A percentile compares a stretch with the other conserved stretches of the same genome.
Conservation (phyloP, 2,797 vertebrate genomes). For the Gallinago solitaria region DNA sequence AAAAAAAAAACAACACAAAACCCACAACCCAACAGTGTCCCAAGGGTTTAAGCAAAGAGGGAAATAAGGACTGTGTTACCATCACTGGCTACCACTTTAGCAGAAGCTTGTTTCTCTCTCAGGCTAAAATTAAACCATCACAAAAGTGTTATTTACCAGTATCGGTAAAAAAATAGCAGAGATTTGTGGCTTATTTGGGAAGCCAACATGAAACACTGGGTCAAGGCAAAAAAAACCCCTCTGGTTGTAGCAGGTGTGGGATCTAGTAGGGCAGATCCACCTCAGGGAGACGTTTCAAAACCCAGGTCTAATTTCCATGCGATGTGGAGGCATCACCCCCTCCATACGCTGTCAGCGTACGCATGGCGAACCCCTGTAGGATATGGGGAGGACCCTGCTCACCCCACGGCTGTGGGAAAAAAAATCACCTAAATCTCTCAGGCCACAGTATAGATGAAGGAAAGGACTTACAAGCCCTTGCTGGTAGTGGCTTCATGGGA, state of each 20-base stretch:
- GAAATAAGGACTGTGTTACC: background rate
- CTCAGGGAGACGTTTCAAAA: background rate
- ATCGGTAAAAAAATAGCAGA: too few species aligned
- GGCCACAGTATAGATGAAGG: background rate
- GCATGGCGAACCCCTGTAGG: too few species aligned
- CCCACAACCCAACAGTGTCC: background rate
- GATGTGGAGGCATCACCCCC: background rate
- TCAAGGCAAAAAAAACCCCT: too few species aligned
- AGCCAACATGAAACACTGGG: rapidly evolving
- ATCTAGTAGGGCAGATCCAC: background rate
- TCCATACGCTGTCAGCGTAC: rapidly evolving
- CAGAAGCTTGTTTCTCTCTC: background rate
- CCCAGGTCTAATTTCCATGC: background rate
- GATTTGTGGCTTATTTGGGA: background rate
- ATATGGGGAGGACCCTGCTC: background rate
- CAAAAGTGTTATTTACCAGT: background rate
- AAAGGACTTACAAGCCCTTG: too few species aligned
- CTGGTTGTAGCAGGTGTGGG: background rate
- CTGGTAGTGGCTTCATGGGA: background rate
- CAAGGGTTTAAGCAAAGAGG: background rate
- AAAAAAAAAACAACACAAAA: background rate
- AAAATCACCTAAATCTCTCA: background rate
- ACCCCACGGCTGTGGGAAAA: too few species aligned
- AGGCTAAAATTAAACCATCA: background rate
- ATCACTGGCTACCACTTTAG: background rate